A percentile compares a stretch with the other conserved stretches of the same genome.
These are phyloP conservation scores for Vanessa cardui DNA, from an alignment of 2,888 invertebrate species.

Conservation along the genomic window DNA sequence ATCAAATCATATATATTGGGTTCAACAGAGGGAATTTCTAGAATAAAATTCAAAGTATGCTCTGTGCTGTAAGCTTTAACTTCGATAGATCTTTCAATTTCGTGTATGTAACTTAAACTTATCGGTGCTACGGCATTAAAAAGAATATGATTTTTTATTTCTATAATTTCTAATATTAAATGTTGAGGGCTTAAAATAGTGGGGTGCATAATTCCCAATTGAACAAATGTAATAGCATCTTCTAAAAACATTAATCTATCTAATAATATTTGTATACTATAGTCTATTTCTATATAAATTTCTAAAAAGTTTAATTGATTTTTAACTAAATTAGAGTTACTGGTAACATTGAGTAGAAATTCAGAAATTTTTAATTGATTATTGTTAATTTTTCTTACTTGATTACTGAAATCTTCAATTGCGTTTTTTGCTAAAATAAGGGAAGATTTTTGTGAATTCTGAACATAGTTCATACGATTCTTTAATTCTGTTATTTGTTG, in stretches of 20 bases:
- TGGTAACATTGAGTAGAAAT: background rate
- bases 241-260: constrained; percentile 32
- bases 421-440: background rate
- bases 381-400: background rate
- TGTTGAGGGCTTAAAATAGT: constrained; percentile 17
- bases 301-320: constrained; percentile 6
- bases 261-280: constrained; percentile 10
- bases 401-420: background rate
- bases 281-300: background rate
- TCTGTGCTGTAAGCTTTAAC: too few species aligned
- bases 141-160: constrained; percentile 18
- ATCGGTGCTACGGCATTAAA: too few species aligned
- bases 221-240: constrained; percentile 30
- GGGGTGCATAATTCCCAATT: constrained; percentile 31
- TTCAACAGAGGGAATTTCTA: too few species aligned
- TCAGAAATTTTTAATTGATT: background rate
- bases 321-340: background rate
- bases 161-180: constrained; percentile 23
- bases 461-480: too few species aligned
- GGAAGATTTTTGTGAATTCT: background rate
- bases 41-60: too few species aligned
- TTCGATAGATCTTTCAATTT: too few species aligned
- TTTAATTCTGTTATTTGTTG: background rate
- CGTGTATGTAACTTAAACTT: too few species aligned
- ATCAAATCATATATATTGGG: too few species aligned